A percentile compares a stretch with the other conserved stretches of the same genome.
Conservation (phyloP, 2,113 vertebrate species). For the Charadrius vociferus region DNA sequence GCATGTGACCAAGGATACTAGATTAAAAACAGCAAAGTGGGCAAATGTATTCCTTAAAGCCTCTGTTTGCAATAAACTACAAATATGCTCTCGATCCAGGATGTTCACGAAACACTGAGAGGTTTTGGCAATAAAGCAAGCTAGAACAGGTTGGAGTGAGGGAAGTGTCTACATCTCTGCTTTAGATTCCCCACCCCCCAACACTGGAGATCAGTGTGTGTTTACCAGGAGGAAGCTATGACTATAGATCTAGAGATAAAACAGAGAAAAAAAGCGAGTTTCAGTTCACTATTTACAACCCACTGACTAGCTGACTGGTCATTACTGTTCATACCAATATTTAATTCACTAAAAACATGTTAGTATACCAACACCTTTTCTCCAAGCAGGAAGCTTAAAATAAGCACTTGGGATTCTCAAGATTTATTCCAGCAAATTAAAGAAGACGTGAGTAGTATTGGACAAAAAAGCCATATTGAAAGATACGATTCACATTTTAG, state of each 20-base stretch:
- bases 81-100: background rate
- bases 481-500: background rate
- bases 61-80: slow-evolving; percentile 31
- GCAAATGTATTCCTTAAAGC: slow-evolving; percentile 9
- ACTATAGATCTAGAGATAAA: background rate
- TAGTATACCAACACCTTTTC: background rate
- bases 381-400: background rate
- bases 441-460: background rate
- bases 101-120: background rate
- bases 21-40: background rate
- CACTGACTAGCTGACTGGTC: background rate
- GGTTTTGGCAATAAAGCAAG: slow-evolving; percentile 16
- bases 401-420: background rate
- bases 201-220: background rate
- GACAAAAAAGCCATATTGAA: rapidly evolving
- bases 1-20: background rate
- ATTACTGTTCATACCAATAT: background rate
- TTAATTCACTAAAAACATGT: background rate
- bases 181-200: background rate
- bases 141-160: background rate
- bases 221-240: background rate
- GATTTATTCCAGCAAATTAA: background rate
- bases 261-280: background rate
- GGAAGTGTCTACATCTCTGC: background rate
- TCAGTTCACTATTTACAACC: background rate